Evolutionary conservation across 2,797 vertebrate genomes (phyloP).

Genomic region (Danio aesculapii): DNA sequence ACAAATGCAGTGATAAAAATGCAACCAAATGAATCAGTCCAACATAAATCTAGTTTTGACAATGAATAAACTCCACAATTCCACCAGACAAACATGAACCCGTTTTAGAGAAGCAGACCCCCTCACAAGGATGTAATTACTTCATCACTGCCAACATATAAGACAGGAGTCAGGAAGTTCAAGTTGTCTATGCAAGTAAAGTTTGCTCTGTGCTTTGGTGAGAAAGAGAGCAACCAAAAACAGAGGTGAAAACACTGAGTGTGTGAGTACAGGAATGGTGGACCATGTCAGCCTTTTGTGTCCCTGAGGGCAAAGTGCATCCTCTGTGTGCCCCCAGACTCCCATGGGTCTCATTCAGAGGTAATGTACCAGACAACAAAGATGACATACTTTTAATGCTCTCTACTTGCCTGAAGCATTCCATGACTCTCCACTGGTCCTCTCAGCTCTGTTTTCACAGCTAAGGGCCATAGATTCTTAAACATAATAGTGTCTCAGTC

Average conservation of each 20-base stretch:
- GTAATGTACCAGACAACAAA: conserved; percentile 82
- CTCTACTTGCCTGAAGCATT: conserved; percentile 59
- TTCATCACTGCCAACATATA: conserved; percentile 33
- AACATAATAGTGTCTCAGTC: conserved; percentile 39
- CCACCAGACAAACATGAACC: conserved; percentile 1
- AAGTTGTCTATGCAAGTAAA: conserved; percentile 33
- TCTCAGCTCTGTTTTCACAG: conserved; percentile 52
- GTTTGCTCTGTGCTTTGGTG: conserved; percentile 52
- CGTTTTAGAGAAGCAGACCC: conserved; percentile 21
- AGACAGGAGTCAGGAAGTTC: conserved; percentile 42
- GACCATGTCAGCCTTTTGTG: conserved; percentile 74
- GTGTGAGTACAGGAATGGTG: conserved; percentile 73
- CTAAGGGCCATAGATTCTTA: conserved; percentile 53
- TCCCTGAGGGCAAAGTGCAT: conserved; percentile 75
- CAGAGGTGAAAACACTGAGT: conserved; percentile 37
- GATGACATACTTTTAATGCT: conserved; percentile 71
- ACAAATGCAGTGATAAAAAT: neutral
- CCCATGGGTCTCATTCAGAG: conserved; percentile 79
- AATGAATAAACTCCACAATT: conserved; percentile 2
- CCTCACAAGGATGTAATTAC: conserved; percentile 38
- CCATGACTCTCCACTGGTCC: conserved; percentile 44
- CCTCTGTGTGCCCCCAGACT: conserved; percentile 72
- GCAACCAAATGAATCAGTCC: neutral
- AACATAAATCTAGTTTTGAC: conserved; percentile 1
- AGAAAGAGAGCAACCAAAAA: conserved; percentile 49